These are phyloP conservation scores for Sebastes itinus DNA, from an alignment of 2,797 vertebrate genomes.

Conservation along the genomic window DNA sequence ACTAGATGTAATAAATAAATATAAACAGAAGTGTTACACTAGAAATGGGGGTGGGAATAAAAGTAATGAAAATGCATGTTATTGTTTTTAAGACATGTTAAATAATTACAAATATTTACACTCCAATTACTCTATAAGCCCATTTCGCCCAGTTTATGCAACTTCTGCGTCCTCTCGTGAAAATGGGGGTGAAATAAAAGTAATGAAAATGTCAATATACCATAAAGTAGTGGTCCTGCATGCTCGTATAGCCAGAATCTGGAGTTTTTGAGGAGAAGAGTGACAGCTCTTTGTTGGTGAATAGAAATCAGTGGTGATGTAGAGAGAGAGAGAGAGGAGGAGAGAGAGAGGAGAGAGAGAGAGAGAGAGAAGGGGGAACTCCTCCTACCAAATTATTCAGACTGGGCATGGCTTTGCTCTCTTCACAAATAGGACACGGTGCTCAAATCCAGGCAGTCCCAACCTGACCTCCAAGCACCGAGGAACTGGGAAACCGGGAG, in stretches of 20 bases:
- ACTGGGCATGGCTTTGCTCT: constrained; percentile 95
- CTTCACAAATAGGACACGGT: constrained; percentile 97
- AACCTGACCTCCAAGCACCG: constrained; percentile 91
- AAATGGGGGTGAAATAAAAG: constrained; percentile 54
- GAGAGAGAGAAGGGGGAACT: constrained; percentile 79
- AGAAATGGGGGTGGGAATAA: no score
- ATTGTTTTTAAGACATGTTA: not conserved
- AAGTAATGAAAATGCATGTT: not conserved
- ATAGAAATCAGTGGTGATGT: constrained; percentile 90
- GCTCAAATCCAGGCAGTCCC: constrained; percentile 91
- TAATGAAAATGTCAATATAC: constrained; percentile 72
- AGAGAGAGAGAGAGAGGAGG: constrained; percentile 75
- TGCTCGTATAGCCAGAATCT: constrained; percentile 75
- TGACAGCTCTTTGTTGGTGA: constrained; percentile 99
- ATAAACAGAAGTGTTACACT: no score
- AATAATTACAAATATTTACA: not conserved
- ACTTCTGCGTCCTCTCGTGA: not conserved
- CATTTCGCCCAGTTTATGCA: not conserved
- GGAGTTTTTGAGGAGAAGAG: constrained; percentile 86
- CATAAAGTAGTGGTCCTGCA: constrained; percentile 78
- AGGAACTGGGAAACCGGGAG: constrained; percentile 84
- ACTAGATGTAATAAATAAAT: no score
- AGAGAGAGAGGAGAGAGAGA: constrained; percentile 61
- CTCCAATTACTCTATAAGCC: not conserved
- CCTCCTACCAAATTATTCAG: constrained; percentile 98